These are phyloP conservation scores for Manacus vitellinus DNA, from an alignment of 2,113 vertebrate species.

Conservation along the genomic window DNA sequence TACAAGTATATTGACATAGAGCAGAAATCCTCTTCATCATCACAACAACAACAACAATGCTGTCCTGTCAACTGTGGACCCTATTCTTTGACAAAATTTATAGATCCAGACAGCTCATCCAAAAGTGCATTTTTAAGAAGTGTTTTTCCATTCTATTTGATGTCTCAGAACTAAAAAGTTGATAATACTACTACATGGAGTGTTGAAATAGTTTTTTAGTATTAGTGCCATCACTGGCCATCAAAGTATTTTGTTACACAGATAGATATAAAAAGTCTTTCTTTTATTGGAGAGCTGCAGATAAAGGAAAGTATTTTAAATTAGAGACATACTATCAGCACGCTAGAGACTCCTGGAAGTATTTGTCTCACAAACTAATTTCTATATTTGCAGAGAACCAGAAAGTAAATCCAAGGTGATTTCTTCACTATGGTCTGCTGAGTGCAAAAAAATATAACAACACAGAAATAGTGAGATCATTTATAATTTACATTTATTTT, in stretches of 20 bases:
- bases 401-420: background rate
- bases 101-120: background rate
- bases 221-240: background rate
- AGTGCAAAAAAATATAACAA: background rate
- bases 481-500: slow-evolving; percentile 4
- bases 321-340: background rate
- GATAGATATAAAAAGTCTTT: background rate
- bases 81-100: background rate
- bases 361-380: background rate
- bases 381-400: slow-evolving; percentile 1
- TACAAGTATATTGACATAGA: background rate
- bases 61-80: background rate
- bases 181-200: background rate
- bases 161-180: background rate
- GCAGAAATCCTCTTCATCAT: background rate
- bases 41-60: background rate
- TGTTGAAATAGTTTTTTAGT: background rate
- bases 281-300: background rate
- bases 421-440: background rate
- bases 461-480: background rate
- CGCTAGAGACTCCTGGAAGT: background rate
- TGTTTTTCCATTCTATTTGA: background rate
- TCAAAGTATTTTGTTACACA: background rate
- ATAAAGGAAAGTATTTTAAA: background rate
- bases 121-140: background rate